Percentiles rank a stretch among this genome's conserved stretches.
Conservation (phyloP, 1,140 invertebrate genomes). For the Sinella curviseta region DNA sequence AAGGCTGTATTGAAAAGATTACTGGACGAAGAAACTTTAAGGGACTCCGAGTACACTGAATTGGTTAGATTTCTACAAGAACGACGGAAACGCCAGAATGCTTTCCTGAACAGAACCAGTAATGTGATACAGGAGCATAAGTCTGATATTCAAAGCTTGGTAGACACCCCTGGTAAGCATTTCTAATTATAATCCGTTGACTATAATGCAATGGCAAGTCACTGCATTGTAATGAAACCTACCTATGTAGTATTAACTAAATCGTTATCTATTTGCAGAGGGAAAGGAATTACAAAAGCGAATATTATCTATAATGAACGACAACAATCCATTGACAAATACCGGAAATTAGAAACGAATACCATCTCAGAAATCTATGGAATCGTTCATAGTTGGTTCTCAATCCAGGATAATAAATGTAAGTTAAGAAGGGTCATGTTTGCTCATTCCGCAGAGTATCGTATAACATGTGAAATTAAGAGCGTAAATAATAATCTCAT, state of each 20-base stretch:
- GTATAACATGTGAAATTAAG: too few species aligned
- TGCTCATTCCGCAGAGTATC: too few species aligned
- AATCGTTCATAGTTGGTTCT: too few species aligned
- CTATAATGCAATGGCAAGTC: background rate
- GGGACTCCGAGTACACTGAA: conserved; percentile 28
- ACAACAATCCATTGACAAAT: background rate
- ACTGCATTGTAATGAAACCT: background rate
- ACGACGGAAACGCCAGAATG: conserved; percentile 12
- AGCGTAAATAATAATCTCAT: too few species aligned
- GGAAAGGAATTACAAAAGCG: conserved; percentile 27
- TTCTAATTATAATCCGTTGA: too few species aligned
- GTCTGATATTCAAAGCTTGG: background rate
- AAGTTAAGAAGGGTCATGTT: too few species aligned
- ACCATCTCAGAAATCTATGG: too few species aligned
- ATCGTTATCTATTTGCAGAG: background rate
- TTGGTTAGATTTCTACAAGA: conserved; percentile 34
- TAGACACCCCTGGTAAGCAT: background rate
- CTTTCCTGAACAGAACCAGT: conserved; percentile 34
- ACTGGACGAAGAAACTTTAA: conserved; percentile 28
- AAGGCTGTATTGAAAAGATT: conserved; percentile 31
- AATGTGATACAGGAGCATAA: background rate
- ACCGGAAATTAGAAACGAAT: too few species aligned
- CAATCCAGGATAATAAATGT: too few species aligned
- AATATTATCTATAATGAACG: conserved; percentile 30
- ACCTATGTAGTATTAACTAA: background rate